These are phyloP conservation scores for Colistium nudipinnis DNA, from an alignment of 2,113 vertebrate genomes.

Conservation along the genomic window DNA sequence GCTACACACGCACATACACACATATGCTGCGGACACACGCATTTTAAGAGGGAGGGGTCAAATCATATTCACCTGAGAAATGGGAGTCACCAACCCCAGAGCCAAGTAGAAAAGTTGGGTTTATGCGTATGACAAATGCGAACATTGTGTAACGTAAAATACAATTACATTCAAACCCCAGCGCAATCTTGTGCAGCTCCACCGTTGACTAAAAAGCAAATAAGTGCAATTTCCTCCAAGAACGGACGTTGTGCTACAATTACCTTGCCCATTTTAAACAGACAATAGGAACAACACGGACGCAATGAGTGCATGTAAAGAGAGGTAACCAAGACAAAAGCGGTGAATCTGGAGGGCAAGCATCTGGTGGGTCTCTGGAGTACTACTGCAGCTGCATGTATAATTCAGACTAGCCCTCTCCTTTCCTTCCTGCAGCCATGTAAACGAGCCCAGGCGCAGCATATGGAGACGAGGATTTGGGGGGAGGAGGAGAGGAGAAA, in stretches of 20 bases:
- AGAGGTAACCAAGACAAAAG: constrained; percentile 58
- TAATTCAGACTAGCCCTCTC: constrained; percentile 70
- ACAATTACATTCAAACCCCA: constrained; percentile 13
- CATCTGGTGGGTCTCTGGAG: constrained; percentile 72
- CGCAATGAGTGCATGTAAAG: constrained; percentile 49
- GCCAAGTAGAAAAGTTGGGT: constrained; percentile 17
- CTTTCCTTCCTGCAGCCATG: constrained; percentile 75
- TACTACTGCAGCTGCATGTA: constrained; percentile 70
- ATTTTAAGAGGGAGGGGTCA: constrained; percentile 6
- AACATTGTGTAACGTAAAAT: constrained; percentile 26
- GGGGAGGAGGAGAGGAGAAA: constrained; percentile 16
- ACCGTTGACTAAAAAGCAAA: constrained; percentile 23
- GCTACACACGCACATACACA: constrained; percentile 34
- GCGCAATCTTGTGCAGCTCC: background rate
- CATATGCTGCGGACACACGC: constrained; percentile 43
- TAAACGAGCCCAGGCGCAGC: constrained; percentile 73
- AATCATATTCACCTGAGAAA: constrained; percentile 58
- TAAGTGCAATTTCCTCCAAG: background rate
- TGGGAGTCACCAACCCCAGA: constrained; percentile 46
- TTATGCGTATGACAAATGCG: constrained; percentile 35
- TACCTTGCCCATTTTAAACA: background rate
- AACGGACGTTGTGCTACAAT: background rate
- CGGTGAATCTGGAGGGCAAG: constrained; percentile 70
- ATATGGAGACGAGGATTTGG: constrained; percentile 54
- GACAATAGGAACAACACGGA: constrained; percentile 31